Base-by-base conservation (phyloP, 2,888 invertebrate species). In the Drosophila limbata region DNA sequence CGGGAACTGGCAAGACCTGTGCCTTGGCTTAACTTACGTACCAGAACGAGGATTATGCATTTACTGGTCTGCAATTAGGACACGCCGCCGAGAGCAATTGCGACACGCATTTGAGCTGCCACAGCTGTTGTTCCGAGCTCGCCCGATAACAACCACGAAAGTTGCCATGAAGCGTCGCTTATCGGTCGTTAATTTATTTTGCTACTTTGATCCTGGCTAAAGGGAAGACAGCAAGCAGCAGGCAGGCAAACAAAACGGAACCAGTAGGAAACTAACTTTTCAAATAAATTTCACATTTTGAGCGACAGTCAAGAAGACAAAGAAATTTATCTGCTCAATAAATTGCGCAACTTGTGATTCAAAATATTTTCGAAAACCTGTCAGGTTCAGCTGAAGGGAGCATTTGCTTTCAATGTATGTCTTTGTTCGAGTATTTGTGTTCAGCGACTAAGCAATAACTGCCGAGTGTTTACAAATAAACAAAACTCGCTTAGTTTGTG, bases 391-490 rank as follows among this genome's bases (percentile, higher is more conserved):
- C 52, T 45, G 50, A 56, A 42, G n/a, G 51, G 47, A 33, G 42
- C 64, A 21, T 56, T 62, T 55, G 21, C 40, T 37, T 63, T 31
- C 52, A 28, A 31, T 67, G 21, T 45, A 21, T 57, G 31, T 53
- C 39, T 31, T 52, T 60, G 21, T 60, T 2, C 11, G 1, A 19
- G 28, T 55, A 37, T 56, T 55, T 72, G 52, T 59, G 35, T 60
- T 48, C 31, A 45, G 55, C 69, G 51, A 53, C 61, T 62, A 68
- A 66, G 73, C 79, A 73, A 71, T 68, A 79, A 60, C 77, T 63
- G 74, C 51, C 51, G 73, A 88, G 69, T 83, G 87, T 88, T 86
- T 83, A 86, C 89, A 84, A 88, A 86, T 86, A 88, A 86, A 59
- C 75, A 75, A 73, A 64, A 47, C 65, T 31, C 28, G 19, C 50